Conservation (phyloP, 2,888 invertebrate genomes). For the Apeira syringaria region DNA sequence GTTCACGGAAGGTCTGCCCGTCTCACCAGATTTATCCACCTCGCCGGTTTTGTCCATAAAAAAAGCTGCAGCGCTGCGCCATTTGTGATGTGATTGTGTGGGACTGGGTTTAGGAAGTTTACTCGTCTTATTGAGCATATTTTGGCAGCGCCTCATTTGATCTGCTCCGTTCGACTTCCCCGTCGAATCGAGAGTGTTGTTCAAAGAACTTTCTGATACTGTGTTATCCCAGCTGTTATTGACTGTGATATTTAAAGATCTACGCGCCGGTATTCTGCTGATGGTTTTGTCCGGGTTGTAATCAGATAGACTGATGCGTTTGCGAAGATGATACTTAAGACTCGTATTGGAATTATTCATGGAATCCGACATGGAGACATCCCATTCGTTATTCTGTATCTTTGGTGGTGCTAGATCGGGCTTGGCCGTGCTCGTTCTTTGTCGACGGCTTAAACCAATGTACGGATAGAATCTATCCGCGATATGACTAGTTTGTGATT, state of each 20-base stretch:
- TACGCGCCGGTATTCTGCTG: conserved; percentile 58
- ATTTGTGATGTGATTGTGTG: conserved; percentile 62
- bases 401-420: conserved; percentile 49
- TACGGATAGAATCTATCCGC: conserved; percentile 79
- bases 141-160: conserved; percentile 51
- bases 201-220: conserved; percentile 56
- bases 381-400: conserved; percentile 53
- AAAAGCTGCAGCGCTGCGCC: conserved; percentile 82
- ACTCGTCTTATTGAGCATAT: conserved; percentile 44
- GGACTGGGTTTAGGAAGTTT: conserved; percentile 51
- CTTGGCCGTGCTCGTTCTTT: conserved; percentile 63
- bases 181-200: conserved; percentile 53
- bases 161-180: conserved; percentile 50
- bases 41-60: conserved; percentile 79
- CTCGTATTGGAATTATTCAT: conserved; percentile 53
- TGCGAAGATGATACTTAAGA: conserved; percentile 62
- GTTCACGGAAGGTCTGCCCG: conserved; percentile 88
- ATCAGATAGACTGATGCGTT: conserved; percentile 62
- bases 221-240: conserved; percentile 59
- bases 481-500: conserved; percentile 65
- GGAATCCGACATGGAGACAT: conserved; percentile 56
- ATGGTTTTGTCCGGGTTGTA: conserved; percentile 60
- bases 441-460: conserved; percentile 73
- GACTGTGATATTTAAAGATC: conserved; percentile 58
- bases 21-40: conserved; percentile 66